Evolutionary conservation across 2,888 invertebrate genomes (phyloP).

Genomic region (Zootermopsis nevadensis): DNA sequence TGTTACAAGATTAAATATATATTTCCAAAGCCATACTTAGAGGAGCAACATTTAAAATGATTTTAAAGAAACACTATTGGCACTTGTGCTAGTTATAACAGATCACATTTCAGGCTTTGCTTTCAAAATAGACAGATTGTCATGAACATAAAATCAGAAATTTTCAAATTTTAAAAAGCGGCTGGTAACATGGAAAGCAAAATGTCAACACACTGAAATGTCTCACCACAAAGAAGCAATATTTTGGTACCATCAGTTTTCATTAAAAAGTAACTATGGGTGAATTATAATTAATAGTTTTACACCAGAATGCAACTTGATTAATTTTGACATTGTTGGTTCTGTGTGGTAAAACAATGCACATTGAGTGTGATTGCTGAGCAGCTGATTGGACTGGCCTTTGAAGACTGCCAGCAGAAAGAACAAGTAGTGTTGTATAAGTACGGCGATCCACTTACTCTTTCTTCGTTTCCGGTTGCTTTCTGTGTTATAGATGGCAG

Average conservation of each 20-base stretch:
- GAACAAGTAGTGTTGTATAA: constrained; percentile 38
- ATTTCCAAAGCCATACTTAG: constrained; percentile 26
- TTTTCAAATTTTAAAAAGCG: constrained; percentile 10
- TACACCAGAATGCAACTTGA: neutral
- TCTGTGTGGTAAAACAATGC: constrained; percentile 50
- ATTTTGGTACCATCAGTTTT: neutral
- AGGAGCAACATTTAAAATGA: constrained; percentile 25
- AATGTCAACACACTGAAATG: constrained; percentile 30
- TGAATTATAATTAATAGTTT: neutral
- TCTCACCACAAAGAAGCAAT: constrained; percentile 40
- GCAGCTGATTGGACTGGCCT: constrained; percentile 50
- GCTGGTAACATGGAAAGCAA: constrained; percentile 41
- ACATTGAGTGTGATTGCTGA: constrained; percentile 17
- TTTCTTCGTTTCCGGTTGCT: constrained; percentile 75
- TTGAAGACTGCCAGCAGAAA: constrained; percentile 55
- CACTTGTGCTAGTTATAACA: neutral
- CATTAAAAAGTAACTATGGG: neutral
- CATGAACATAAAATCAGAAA: constrained; percentile 34
- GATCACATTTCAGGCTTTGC: neutral
- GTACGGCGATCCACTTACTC: constrained; percentile 68
- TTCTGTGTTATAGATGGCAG: constrained; percentile 58
- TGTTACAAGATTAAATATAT: constrained; percentile 4
- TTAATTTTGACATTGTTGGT: constrained; percentile 6
- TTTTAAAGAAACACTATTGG: neutral
- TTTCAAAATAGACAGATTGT: constrained; percentile 28